Conservation (phyloP, 2,113 vertebrate species). For the Atherinomorus stipes region DNA sequence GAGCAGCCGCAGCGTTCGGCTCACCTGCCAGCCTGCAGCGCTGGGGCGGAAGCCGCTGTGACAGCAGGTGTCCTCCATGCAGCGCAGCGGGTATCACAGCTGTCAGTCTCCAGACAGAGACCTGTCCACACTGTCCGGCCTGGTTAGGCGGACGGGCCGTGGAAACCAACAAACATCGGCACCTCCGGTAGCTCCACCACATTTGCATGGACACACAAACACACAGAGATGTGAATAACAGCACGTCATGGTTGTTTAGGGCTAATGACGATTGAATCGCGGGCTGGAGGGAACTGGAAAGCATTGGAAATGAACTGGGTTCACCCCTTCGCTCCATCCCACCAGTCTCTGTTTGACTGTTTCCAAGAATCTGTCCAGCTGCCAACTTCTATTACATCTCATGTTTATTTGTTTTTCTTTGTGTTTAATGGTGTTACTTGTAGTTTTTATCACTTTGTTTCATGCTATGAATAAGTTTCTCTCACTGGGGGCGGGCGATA, state of each 20-base stretch:
- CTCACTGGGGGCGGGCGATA: too few relatives aligned
- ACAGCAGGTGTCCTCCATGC: conserved; percentile 79
- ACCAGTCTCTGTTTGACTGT: conserved; percentile 31
- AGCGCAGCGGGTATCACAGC: conserved; percentile 73
- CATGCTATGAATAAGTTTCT: too few relatives aligned
- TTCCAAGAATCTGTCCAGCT: conserved; percentile 55
- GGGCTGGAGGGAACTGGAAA: conserved; percentile 50
- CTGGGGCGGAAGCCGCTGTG: conserved; percentile 59
- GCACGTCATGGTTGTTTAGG: conserved; percentile 65
- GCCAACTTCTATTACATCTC: conserved; percentile 48
- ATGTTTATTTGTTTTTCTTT: conserved; percentile 37
- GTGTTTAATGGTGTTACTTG: conserved; percentile 4
- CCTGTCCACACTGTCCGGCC: conserved; percentile 61
- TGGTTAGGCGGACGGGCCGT: conserved; percentile 47
- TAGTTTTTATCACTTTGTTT: background rate
- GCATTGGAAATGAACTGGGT: conserved; percentile 43
- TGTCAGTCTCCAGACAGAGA: conserved; percentile 71
- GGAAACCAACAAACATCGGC: conserved; percentile 9
- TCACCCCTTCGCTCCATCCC: conserved; percentile 23
- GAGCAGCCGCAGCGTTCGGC: conserved; percentile 30
- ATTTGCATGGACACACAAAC: conserved; percentile 46
- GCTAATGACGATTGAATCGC: conserved; percentile 60
- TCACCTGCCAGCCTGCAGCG: conserved; percentile 67
- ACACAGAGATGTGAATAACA: conserved; percentile 28
- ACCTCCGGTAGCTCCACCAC: background rate